A percentile compares a stretch with the other conserved stretches of the same genome.
Conservation (phyloP, 1,140 invertebrate species). For the Coboldia fuscipes region DNA sequence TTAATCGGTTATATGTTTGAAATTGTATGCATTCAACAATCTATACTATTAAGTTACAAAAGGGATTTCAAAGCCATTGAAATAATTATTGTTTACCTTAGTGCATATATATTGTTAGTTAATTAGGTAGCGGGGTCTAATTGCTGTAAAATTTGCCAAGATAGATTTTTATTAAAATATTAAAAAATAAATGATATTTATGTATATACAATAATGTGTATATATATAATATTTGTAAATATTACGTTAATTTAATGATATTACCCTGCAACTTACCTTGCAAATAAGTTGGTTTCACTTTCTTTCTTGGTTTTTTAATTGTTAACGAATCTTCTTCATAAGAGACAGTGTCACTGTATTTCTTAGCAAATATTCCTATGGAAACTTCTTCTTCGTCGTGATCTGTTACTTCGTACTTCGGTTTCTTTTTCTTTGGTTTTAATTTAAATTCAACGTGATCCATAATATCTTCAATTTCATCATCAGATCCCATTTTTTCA, state of each 20-base stretch:
- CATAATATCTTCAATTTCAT: slow-evolving; percentile 22
- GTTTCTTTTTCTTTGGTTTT: slow-evolving; percentile 23
- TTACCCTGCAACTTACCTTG: slow-evolving; percentile 47
- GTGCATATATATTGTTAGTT: too few species aligned
- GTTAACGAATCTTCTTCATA: slow-evolving; percentile 21
- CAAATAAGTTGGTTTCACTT: slow-evolving; percentile 31
- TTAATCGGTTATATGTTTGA: background rate
- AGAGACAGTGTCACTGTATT: slow-evolving; percentile 10
- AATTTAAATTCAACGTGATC: slow-evolving; percentile 29
- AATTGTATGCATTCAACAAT: too few species aligned
- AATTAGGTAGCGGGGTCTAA: too few species aligned
- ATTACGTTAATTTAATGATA: background rate
- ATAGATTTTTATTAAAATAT: too few species aligned
- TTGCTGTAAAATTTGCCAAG: too few species aligned
- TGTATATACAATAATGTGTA: slow-evolving; percentile 1
- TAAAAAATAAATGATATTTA: slow-evolving; percentile 3
- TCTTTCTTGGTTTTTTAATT: slow-evolving; percentile 35
- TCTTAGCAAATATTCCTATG: slow-evolving; percentile 25
- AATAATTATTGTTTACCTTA: too few species aligned
- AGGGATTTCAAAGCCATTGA: too few species aligned
- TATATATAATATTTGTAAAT: background rate
- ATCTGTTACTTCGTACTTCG: slow-evolving; percentile 16
- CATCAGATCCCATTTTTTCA: too few species aligned
- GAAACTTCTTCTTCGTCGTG: slow-evolving; percentile 32
- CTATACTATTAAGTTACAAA: too few species aligned